These are phyloP conservation scores for Haliclona indistincta DNA, from an alignment of 37 sponge, comb jelly and placozoan species.

Conservation along the genomic window DNA sequence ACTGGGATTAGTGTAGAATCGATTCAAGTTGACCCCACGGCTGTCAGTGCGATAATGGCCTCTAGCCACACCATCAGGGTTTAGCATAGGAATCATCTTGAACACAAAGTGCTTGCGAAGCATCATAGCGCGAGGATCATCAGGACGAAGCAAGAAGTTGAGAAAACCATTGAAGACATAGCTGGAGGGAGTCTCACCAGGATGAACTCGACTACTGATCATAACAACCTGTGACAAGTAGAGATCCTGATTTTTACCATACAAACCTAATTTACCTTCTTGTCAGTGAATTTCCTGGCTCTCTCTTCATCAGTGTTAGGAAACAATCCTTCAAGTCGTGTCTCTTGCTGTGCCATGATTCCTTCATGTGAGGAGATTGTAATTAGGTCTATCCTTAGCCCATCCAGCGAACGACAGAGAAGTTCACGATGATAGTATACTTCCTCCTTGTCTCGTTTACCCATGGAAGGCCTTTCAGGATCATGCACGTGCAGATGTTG, in stretches of 20 bases:
- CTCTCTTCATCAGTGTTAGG: conserved; percentile 56
- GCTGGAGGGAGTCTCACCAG: conserved; percentile 96
- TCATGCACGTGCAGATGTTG: not conserved
- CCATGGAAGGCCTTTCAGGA: too few species aligned
- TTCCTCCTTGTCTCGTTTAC: conserved; percentile 9
- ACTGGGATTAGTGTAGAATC: conserved; percentile 87
- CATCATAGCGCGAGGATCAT: conserved; percentile 74
- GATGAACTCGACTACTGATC: conserved; percentile 90
- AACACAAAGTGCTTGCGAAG: conserved; percentile 87
- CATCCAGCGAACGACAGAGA: conserved; percentile 71
- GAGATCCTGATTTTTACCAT: not conserved
- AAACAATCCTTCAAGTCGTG: conserved; percentile 73
- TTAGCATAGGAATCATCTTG: conserved; percentile 94
- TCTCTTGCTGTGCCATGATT: conserved; percentile 68
- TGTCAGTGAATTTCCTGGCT: conserved; percentile 59
- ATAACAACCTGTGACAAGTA: conserved; percentile 75
- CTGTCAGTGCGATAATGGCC: conserved; percentile 89
- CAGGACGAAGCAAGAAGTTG: conserved; percentile 78
- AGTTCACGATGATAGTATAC: conserved; percentile 91
- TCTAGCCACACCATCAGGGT: conserved; percentile 86
- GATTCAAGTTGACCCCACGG: conserved; percentile 89
- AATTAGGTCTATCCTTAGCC: conserved; percentile 80
- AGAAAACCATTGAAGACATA: conserved; percentile 98
- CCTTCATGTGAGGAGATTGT: conserved; percentile 86
- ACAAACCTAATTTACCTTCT: conserved; percentile 62